phyloP scores from a whole-genome alignment of 37 sponge, comb jelly and placozoan species.

The Axinella damicornis region DNA sequence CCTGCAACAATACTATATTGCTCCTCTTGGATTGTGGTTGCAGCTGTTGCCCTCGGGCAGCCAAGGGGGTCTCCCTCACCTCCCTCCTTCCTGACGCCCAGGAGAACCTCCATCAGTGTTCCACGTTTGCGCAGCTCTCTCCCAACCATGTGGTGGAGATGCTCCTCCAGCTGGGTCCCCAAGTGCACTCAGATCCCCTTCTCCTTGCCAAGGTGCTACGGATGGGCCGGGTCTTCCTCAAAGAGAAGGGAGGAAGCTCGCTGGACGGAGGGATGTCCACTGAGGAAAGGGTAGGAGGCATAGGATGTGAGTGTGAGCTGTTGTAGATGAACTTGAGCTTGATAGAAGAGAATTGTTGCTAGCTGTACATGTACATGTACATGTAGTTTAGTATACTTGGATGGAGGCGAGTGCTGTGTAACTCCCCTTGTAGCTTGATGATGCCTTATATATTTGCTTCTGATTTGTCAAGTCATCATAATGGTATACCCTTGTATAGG shows the following conservation, averaged over 20 bases:
- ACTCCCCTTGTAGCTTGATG: too few relatives aligned
- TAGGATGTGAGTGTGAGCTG: background rate
- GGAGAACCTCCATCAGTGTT: constrained; percentile 15
- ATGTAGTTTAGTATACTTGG: too few relatives aligned
- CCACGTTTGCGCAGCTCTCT: constrained; percentile 30
- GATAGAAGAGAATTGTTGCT: too few relatives aligned
- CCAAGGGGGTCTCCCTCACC: constrained; percentile 34
- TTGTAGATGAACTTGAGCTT: too few relatives aligned
- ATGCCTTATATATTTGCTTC: too few relatives aligned
- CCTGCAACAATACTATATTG: too few relatives aligned
- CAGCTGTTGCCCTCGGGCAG: constrained; percentile 52
- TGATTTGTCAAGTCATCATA: too few relatives aligned
- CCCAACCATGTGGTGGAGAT: constrained; percentile 57
- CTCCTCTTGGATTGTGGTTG: background rate
- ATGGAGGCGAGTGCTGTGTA: too few relatives aligned
- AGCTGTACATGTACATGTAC: too few relatives aligned
- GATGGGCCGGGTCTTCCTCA: constrained; percentile 75
- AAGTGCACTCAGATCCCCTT: constrained; percentile 76
- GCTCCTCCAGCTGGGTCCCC: constrained; percentile 80
- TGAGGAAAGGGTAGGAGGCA: background rate
- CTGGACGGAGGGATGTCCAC: background rate
- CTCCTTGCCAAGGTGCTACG: constrained; percentile 89
- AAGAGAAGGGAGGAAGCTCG: constrained; percentile 47
- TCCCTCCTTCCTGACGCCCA: constrained; percentile 22
- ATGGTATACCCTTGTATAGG: too few relatives aligned